Evolutionary conservation across 2,797 vertebrate species (phyloP).

Genomic region (Phataginus tetradactyla): DNA sequence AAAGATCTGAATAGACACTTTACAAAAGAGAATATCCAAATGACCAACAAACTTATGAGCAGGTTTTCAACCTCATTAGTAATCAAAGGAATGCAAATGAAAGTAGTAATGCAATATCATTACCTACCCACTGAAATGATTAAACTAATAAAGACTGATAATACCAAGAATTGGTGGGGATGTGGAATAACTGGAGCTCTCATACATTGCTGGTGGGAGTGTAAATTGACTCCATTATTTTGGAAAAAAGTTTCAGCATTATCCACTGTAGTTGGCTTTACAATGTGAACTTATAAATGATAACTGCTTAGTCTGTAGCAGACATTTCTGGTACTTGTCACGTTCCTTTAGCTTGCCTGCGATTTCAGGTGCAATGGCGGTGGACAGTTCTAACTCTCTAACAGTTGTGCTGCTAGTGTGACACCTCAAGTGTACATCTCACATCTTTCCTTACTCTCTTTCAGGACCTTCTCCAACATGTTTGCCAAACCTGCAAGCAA

Average conservation of each 20-base stretch:
- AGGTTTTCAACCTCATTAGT: not conserved
- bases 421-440: not conserved
- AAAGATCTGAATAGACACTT: not conserved
- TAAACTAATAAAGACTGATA: not conserved
- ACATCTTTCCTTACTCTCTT: not conserved
- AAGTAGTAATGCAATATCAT: not conserved
- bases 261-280: not conserved
- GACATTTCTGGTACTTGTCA: not conserved
- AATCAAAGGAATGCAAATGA: slow-evolving; percentile 19
- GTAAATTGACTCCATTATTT: not conserved
- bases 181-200: not conserved
- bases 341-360: not conserved
- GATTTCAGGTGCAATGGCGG: not conserved
- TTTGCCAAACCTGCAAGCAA: not conserved
- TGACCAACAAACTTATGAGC: not conserved
- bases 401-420: not conserved
- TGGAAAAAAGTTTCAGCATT: not conserved
- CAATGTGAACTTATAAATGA: not conserved
- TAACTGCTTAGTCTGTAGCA: not conserved
- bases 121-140: not conserved
- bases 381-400: not conserved
- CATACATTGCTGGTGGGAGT: not conserved
- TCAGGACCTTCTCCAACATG: not conserved
- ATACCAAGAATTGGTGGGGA: not conserved
- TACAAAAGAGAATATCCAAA: not conserved